Evolutionary conservation across 2,797 vertebrate genomes (phyloP), one percentile per base, ranked within the genome.

Genomic region (Onychomys arenicola): DNA sequence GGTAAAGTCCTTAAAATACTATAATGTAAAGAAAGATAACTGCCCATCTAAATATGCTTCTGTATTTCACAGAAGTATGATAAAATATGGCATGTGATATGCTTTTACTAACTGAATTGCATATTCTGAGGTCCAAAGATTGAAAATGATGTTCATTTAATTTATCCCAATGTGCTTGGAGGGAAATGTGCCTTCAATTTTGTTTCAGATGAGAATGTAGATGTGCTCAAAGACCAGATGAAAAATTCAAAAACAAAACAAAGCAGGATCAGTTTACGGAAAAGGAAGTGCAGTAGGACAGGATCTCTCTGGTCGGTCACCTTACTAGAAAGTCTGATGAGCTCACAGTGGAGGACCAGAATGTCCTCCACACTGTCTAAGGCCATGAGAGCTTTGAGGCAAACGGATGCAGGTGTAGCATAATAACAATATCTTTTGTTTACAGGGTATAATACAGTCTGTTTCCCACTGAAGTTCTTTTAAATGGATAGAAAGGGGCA

Each of bases 181-280:
- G 83, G n/a, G 21, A 93, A 95, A 95, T 88, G 55, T 95, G 65
- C 73, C 94, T 93, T 95, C 89, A 93, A 49, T 81, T 94, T 43
- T 93, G 75, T 13, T 76, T 89, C 87, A 92, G 46, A 86, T 61
- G 55, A 77, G 76, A 94, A 92, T 86, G 73, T 78, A 96, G 17
- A 97, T 96, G 92, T 90, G 89, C 69, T 96, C 90, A 55, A 29
- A 89, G 57, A 93, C 90, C 71, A 97, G 67, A 29, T 96, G 71
- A 87, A 81, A 82, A 46, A 73, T 96, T 82, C 34, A 61, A 94
- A 83, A 96, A 61, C 6, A 69, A 67, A 85, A 49, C 29, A 85
- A 86, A 88, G 21, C n/a, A 81, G 43, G 73, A 67, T 32, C 49
- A 19, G 5, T 73, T n/a, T 87, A 94, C 90, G 95, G 83, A 86